A percentile compares a stretch with the other conserved stretches of the same genome.
These are phyloP conservation scores for Aythya fuligula DNA, from an alignment of 2,797 vertebrate species.

Conservation along the genomic window DNA sequence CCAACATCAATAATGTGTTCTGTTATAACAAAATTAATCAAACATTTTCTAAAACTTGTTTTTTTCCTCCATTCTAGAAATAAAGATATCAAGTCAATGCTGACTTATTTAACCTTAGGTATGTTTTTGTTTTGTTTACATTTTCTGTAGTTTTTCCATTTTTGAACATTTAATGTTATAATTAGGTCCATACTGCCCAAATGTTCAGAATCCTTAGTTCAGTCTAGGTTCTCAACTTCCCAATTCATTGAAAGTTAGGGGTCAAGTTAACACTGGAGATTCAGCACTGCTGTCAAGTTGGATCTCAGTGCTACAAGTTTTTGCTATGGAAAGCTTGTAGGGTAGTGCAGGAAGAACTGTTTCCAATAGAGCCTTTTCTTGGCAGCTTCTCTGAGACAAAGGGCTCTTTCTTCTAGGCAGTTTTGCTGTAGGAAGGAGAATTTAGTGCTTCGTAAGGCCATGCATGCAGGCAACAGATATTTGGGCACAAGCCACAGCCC, in stretches of 20 bases:
- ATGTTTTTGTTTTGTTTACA: constrained; percentile 34
- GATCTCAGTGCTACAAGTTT: neutral
- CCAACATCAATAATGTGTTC: neutral
- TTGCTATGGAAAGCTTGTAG: neutral
- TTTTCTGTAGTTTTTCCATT: constrained; percentile 9
- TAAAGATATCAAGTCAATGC: constrained; percentile 60
- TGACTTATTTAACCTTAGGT: constrained; percentile 73
- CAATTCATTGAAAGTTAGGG: neutral
- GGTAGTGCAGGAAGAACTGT: neutral
- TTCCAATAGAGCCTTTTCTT: neutral
- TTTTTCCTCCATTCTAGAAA: constrained; percentile 51
- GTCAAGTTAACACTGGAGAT: neutral
- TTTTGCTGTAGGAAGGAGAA: neutral
- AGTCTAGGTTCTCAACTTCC: neutral
- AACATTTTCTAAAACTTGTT: neutral
- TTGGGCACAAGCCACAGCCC: neutral
- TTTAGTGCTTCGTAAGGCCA: neutral
- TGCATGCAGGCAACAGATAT: neutral
- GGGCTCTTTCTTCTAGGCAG: neutral
- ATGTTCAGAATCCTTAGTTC: neutral
- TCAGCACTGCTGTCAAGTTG: neutral
- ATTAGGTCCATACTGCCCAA: neutral
- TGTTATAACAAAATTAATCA: neutral
- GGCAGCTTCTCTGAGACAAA: neutral
- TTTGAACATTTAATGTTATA: neutral